phyloP scores from a whole-genome alignment of 1,140 invertebrate species.

The Hermetia illucens region DNA sequence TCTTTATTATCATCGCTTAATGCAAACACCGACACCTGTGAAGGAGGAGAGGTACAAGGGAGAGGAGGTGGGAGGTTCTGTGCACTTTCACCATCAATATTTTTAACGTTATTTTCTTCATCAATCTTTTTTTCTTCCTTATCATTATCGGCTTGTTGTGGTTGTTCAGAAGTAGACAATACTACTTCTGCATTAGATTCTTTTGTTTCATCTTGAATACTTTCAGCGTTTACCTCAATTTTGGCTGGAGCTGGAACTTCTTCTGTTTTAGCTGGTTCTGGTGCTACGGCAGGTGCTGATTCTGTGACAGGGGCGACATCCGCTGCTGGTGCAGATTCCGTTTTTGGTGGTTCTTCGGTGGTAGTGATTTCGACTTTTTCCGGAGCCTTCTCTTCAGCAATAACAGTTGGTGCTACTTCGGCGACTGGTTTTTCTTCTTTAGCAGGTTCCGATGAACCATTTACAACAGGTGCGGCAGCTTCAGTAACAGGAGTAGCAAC shows the following conservation, averaged over 20 bases:
- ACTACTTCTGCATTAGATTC: not conserved
- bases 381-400: constrained; percentile 4
- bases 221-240: constrained; percentile 24
- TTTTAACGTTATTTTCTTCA: constrained; percentile 1
- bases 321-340: constrained; percentile 12
- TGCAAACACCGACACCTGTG: constrained; percentile 25
- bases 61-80: constrained; percentile 8
- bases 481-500: constrained; percentile 5
- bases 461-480: constrained; percentile 16
- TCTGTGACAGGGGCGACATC: no score
- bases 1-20: constrained; percentile 11
- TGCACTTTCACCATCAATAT: constrained; percentile 2
- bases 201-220: not conserved
- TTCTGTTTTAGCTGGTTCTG: constrained; percentile 7
- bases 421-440: constrained; percentile 7
- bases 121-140: not conserved
- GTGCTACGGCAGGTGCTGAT: constrained; percentile 14
- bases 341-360: not conserved
- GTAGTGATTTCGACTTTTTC: constrained; percentile 3
- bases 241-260: constrained; percentile 15
- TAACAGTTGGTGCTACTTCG: not conserved
- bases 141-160: not conserved
- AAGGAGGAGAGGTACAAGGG: constrained; percentile 10
- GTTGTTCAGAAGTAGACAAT: not conserved
- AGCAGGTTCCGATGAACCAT: no score